phyloP scores from a whole-genome alignment of 2,888 invertebrate genomes.

The Eledone cirrhosa region DNA sequence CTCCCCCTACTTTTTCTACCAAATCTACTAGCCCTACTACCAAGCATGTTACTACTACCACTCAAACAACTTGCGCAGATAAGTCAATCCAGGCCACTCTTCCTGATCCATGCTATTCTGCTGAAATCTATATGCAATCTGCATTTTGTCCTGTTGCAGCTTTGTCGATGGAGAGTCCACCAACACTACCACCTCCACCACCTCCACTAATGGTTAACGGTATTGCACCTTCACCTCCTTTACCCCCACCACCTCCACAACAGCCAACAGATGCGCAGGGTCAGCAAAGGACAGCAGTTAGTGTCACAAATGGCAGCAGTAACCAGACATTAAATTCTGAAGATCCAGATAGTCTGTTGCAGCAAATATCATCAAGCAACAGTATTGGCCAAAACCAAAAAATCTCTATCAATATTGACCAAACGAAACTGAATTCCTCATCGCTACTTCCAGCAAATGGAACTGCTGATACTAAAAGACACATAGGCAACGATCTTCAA shows the following conservation, averaged over 20 bases:
- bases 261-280: not conserved
- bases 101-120: slow-evolving; percentile 23
- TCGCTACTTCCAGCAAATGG: not conserved
- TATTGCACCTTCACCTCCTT: slow-evolving; percentile 22
- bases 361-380: slow-evolving; percentile 20
- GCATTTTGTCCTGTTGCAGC: slow-evolving; percentile 30
- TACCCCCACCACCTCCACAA: slow-evolving; percentile 21
- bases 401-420: not conserved
- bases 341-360: slow-evolving; percentile 5
- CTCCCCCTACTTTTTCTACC: slow-evolving; percentile 33
- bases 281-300: not conserved
- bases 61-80: slow-evolving; percentile 25
- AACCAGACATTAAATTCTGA: not conserved
- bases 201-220: slow-evolving; percentile 27
- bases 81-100: slow-evolving; percentile 24
- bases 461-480: slow-evolving; percentile 4
- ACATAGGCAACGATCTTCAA: slow-evolving; percentile 8
- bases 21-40: slow-evolving; percentile 28
- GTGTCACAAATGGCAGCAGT: slow-evolving; percentile 15
- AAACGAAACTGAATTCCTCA: not conserved
- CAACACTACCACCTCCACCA: slow-evolving; percentile 26
- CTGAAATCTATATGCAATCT: slow-evolving; percentile 27
- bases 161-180: slow-evolving; percentile 26
- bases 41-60: slow-evolving; percentile 28
- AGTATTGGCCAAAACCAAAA: slow-evolving; percentile 5